Conservation (phyloP, 2,797 vertebrate genomes). For the Cirrhinus mrigala region DNA sequence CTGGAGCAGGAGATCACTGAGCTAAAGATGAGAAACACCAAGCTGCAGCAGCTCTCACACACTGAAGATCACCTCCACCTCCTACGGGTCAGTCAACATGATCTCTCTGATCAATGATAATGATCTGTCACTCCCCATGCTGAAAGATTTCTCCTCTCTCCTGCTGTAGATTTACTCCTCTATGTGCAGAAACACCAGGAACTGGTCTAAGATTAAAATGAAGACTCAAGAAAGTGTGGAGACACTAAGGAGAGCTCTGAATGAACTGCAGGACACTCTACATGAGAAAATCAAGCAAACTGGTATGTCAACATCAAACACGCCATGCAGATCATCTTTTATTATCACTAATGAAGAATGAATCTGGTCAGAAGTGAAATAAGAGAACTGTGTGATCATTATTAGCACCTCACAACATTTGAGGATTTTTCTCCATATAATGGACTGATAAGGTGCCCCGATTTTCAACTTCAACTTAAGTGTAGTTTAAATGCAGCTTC, state of each 20-base stretch:
- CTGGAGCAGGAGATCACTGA: too few relatives aligned
- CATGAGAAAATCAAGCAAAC: too few relatives aligned
- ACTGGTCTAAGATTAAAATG: slow-evolving; percentile 40
- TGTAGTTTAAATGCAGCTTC: too few relatives aligned
- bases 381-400: too few relatives aligned
- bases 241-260: slow-evolving; percentile 41
- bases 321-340: neutral
- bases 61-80: slow-evolving; percentile 46
- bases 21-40: neutral
- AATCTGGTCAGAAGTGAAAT: too few relatives aligned
- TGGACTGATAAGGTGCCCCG: too few relatives aligned
- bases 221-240: neutral
- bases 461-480: too few relatives aligned
- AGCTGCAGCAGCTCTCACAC: slow-evolving; percentile 31
- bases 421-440: too few relatives aligned
- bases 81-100: slow-evolving; percentile 30
- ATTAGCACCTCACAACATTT: too few relatives aligned
- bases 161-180: slow-evolving; percentile 42
- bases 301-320: neutral
- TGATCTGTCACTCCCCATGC: neutral
- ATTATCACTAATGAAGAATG: too few relatives aligned
- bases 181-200: slow-evolving; percentile 19
- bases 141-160: slow-evolving; percentile 6
- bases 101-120: neutral
- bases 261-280: too few relatives aligned